Base-by-base conservation (phyloP, 2,888 invertebrate species). In the Phasia obesa region DNA sequence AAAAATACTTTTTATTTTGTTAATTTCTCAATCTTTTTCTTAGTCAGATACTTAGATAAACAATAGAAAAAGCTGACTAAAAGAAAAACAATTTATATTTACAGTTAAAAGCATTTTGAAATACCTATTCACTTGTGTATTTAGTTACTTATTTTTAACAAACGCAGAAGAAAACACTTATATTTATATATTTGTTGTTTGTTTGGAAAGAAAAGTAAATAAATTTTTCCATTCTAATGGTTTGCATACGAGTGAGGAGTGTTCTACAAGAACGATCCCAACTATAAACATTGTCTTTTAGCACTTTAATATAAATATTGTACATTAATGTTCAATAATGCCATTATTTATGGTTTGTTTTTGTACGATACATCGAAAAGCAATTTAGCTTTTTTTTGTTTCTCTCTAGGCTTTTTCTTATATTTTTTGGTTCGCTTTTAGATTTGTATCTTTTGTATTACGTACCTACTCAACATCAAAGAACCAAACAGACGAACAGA, bases 241-340 rank as follows among this genome's bases (percentile, higher is more conserved):
- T 69, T 71, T 82, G 69, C 64, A 65, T 73, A 47, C 55, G n/a
- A n/a, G n/a, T 13, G 38, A 49, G 6, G n/a, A 62, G n/a, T 55
- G 19, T 19, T 25, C 51, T 19, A 2, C 27, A 62, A 27, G 42
- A 53, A 19, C 53, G 9, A 69, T 27, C 19, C 7, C n/a, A 25
- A 42, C 25, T 51, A 42, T 77, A 44, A 77, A 62, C 53, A 73
- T 67, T 51, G 59, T 78, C 31, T 64, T n/a, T n/a, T 78, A 38
- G 59, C 65, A 78, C 59, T 76, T 67, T 60, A 15, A 51, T 62
- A 69, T 53, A 53, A 77, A 60, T 69, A 69, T 77, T 55, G 70
- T 64, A 59, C 65, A 80, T 73, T 77, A 84, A 80, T 81, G 55
- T 77, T 75, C 79, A 83, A 83, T 83, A 79, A 65, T 67, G 21